Percentiles rank a stretch among this genome's conserved stretches.
Evolutionary conservation across 2,113 vertebrate species (phyloP).

Genomic region (Charina bottae): DNA sequence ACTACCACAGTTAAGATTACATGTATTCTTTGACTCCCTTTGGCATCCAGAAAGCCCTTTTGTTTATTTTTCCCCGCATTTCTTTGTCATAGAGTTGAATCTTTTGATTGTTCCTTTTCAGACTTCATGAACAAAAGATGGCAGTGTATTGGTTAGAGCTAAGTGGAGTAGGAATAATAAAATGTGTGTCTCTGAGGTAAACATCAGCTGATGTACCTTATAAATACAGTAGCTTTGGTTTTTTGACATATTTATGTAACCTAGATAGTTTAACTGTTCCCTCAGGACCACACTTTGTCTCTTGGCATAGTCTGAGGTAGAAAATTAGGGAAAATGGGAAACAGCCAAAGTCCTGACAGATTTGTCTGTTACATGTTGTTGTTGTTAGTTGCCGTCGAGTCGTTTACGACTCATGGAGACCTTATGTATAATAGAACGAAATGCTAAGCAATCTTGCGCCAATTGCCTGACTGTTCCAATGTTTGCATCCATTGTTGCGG

Average conservation of each 20-base stretch:
- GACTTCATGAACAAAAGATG: slow-evolving; percentile 18
- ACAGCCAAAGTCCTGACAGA: background rate
- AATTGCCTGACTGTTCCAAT: too few relatives aligned
- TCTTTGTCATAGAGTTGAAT: slow-evolving; percentile 53
- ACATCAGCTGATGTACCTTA: slow-evolving; percentile 45
- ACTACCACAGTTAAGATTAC: slow-evolving; percentile 1
- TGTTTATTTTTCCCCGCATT: background rate
- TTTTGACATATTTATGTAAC: background rate
- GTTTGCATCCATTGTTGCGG: too few relatives aligned
- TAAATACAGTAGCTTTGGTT: background rate
- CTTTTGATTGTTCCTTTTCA: slow-evolving; percentile 45
- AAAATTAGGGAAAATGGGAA: background rate
- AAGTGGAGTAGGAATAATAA: slow-evolving; percentile 27
- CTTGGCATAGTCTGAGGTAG: background rate
- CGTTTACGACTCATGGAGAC: too few relatives aligned
- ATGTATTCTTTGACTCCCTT: slow-evolving; percentile 23
- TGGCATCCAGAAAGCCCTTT: slow-evolving; percentile 26
- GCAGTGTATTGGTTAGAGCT: slow-evolving; percentile 44
- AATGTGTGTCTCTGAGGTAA: background rate
- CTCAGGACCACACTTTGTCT: background rate
- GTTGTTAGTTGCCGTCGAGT: too few relatives aligned
- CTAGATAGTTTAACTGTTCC: background rate
- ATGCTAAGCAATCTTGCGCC: too few relatives aligned
- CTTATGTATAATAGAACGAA: too few relatives aligned
- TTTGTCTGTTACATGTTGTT: too few relatives aligned